Percentiles rank a stretch among this genome's conserved stretches.
These are phyloP conservation scores for Tetramorium bicarinatum DNA, from an alignment of 2,888 invertebrate genomes.

Conservation along the genomic window DNA sequence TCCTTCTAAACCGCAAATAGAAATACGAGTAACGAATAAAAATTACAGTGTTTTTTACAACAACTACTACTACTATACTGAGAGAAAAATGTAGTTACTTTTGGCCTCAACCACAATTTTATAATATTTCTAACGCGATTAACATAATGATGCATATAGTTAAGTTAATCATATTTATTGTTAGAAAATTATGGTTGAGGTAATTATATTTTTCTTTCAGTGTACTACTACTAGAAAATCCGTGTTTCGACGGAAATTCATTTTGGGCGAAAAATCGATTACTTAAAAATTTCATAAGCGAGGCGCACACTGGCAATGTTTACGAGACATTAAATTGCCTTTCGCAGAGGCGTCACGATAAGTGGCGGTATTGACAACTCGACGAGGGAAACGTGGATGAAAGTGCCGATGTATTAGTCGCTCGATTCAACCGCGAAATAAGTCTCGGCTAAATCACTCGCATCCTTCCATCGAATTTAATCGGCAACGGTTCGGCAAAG, in stretches of 20 bases:
- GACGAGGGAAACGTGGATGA: constrained; percentile 17
- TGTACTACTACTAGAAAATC: not conserved
- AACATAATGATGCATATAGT: too few species aligned
- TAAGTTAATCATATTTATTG: too few species aligned
- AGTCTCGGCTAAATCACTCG: constrained; percentile 38
- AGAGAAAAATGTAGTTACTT: too few species aligned
- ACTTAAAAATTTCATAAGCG: constrained; percentile 8
- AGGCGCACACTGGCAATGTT: not conserved
- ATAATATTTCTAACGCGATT: too few species aligned
- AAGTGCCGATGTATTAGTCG: constrained; percentile 55
- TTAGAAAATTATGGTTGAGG: too few species aligned
- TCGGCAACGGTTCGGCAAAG: constrained; percentile 64
- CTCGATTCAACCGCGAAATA: constrained; percentile 55
- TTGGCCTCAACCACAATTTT: too few species aligned
- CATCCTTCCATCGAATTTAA: constrained; percentile 66
- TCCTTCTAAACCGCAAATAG: not conserved
- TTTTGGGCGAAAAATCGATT: not conserved
- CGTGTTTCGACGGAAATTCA: not conserved
- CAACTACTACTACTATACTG: too few species aligned
- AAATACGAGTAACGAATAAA: not conserved
- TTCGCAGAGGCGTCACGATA: constrained; percentile 21
- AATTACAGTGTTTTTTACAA: not conserved
- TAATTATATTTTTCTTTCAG: too few species aligned
- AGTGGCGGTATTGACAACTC: constrained; percentile 42
- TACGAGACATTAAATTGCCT: constrained; percentile 31